Evolutionary conservation across 2,797 vertebrate species (phyloP), one percentile per base, ranked within the genome.

Genomic region (Xenopus petersii): DNA sequence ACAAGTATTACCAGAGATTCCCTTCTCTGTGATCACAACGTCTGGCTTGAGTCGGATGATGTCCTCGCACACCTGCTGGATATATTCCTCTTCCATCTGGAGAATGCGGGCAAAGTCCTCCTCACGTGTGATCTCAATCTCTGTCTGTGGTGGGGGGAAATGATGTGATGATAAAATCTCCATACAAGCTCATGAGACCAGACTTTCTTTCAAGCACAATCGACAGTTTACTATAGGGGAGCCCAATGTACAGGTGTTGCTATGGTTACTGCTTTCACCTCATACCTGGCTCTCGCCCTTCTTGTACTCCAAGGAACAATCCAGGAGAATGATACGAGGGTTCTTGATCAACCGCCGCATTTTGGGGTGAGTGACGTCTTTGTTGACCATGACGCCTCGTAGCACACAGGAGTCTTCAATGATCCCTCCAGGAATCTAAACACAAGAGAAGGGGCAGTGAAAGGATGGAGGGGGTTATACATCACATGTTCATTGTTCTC

Each of bases 271-370:
- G 21, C 21, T 21, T 21, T 21, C 21, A 21, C 21, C 21, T 21
- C 15, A 12, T 82, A 98, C 96, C 96, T 98, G 97, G 85, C 97
- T 99, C 88, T 99, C 97, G 5, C 97, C 97, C 81, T 98, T 99
- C 89, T 98, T 99, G 88, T 98, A 99, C 82, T 99, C 97, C 70
- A 98, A 85, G 0, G 95, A 96, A 47, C 96, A 97, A 86, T 99
- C 97, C 49, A 99, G 87, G n/a, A 99, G 91, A 70, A 99, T 71
- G 0, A 99, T 95, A 0, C 97, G 90, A 0, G 97, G 97, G 46
- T 95, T 94, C 81, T 90, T 94, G 81, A 99, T 98, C 1, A 89
- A 81, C 2, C 97, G 90, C 0, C 90, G 91, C 97, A 98, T 98
- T 4, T 93, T 87, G 0, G 97, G 89, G 64, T 98, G 97, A 0